These are phyloP conservation scores for Podocnemis expansa DNA, from an alignment of 2,113 vertebrate species.

Conservation along the genomic window DNA sequence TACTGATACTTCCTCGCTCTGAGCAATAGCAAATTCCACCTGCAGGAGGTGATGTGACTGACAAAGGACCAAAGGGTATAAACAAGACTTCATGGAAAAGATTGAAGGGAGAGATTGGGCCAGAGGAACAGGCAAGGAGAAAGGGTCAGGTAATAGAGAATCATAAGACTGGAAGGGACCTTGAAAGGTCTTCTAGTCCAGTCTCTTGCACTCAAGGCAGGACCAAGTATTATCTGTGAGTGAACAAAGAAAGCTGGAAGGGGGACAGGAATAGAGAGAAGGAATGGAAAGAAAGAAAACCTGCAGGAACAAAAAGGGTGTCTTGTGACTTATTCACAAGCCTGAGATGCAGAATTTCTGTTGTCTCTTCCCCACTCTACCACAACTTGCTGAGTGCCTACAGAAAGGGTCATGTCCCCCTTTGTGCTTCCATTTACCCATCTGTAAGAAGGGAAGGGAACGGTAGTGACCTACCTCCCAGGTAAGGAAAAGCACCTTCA, in stretches of 20 bases:
- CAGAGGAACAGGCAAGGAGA: neutral
- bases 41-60: neutral
- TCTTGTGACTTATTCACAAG: neutral
- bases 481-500: neutral
- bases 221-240: neutral
- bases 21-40: neutral
- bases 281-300: neutral
- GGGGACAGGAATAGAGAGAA: neutral
- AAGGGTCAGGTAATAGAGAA: neutral
- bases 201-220: no score
- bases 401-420: neutral
- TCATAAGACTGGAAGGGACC: no score
- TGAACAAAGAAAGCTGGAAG: neutral
- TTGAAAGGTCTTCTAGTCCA: no score
- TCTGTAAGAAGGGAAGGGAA: neutral
- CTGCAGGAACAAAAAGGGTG: neutral
- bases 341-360: neutral
- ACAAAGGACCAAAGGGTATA: neutral
- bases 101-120: fast-evolving
- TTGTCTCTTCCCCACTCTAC: neutral
- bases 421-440: neutral
- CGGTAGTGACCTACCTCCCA: neutral
- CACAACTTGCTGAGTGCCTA: neutral
- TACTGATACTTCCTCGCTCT: neutral
- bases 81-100: neutral